Evolutionary conservation across 2,797 vertebrate genomes (phyloP), one percentile per base, ranked within the genome.

Genomic region (Enteromius argenteus): DNA sequence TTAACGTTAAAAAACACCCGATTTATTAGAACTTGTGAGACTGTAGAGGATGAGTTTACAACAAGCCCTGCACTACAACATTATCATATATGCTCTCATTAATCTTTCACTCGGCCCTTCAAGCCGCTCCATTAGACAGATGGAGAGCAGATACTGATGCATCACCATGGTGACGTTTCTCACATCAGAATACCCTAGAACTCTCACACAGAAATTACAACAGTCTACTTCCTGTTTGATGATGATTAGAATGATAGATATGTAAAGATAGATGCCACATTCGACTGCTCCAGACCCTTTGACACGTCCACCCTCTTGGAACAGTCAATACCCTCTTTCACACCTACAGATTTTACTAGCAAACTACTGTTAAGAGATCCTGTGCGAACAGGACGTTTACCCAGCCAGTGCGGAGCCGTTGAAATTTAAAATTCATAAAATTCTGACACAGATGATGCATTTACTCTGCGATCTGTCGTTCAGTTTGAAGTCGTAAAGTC

Each of bases 101-200:
- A 23, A 42, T 44, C 60, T 81, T 81, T 78, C 13, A 62, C 51
- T 64, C 56, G 27, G 35, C 42, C 35, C 27, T 13, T 49, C 11
- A 83, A 83, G 56, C 64, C 1, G 4, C 62, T 83, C 81, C 19
- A 53, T 53, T 44, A 37, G 68, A 85, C 83, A 86, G 85, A 84
- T 84, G 85, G 77, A 68, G 62, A 84, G 53, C n/a, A 42, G 39
- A 84, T 27, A 51, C 76, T 13, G 9, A 49, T 58, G 67, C 27
- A 83, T 88, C 80, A 44, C 87, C 83, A 87, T 87, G 72, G 85
- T 19, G 85, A 88, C 15, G 11, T 49, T 62, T 77, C 46, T 21
- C 60, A 68, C 78, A 58, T 80, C 66, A 3, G 32, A 51, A 58
- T 44, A 56, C 44, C 49, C 53, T 23, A 53, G 72, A 76, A 67